Evolutionary conservation across 2,888 invertebrate species (phyloP).

Genomic region (Meghimatium bilineatum): DNA sequence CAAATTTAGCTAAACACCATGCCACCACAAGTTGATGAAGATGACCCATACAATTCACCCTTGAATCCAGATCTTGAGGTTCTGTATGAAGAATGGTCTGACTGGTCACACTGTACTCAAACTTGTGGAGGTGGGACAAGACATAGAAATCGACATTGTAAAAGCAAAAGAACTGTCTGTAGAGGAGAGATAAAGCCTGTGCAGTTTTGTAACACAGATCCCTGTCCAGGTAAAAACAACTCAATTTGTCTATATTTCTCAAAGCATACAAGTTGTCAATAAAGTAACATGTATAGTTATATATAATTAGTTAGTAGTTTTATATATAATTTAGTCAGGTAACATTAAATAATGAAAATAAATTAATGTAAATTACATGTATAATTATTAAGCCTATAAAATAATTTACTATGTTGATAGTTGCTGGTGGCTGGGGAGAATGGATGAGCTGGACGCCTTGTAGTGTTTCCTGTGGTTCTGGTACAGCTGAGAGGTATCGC

Average conservation of each 20-base stretch:
- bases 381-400: neutral
- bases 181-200: constrained; percentile 55
- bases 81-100: constrained; percentile 48
- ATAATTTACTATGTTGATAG: constrained; percentile 26
- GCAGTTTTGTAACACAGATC: constrained; percentile 56
- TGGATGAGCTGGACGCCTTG: constrained; percentile 53
- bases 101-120: constrained; percentile 42
- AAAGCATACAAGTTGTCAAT: too few relatives aligned
- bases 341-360: too few relatives aligned
- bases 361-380: neutral
- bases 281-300: too few relatives aligned
- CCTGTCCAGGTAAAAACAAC: constrained; percentile 50
- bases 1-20: neutral
- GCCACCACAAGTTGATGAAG: constrained; percentile 15
- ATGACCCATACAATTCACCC: constrained; percentile 46
- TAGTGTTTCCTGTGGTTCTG: constrained; percentile 48
- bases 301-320: too few relatives aligned
- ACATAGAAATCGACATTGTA: constrained; percentile 34
- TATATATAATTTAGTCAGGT: too few relatives aligned
- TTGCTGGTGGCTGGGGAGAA: constrained; percentile 55
- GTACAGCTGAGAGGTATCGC: constrained; percentile 59
- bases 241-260: too few relatives aligned
- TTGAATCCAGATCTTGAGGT: constrained; percentile 50
- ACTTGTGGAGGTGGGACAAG: constrained; percentile 48
- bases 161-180: constrained; percentile 9